Percentiles rank a stretch among this genome's conserved stretches.
Evolutionary conservation across 2,797 vertebrate species (phyloP).

Genomic region (Clarias pachynema): DNA sequence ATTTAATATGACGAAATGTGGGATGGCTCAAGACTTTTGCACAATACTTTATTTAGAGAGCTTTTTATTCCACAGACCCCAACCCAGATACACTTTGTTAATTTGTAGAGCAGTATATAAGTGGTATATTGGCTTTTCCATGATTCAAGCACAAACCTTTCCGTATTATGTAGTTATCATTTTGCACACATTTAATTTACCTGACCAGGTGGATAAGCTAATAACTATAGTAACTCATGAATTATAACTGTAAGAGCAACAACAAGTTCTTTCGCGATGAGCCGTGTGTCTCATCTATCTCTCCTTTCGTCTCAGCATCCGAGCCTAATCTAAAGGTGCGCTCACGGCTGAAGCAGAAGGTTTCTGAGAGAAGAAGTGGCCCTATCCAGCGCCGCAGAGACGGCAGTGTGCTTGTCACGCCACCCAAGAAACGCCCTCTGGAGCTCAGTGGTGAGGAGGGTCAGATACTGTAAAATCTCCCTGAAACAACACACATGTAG

Average conservation of each 20-base stretch:
- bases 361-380: conserved; percentile 56
- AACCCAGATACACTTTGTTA: not conserved
- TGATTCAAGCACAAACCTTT: not conserved
- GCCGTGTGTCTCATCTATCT: not conserved
- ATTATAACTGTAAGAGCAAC: not conserved
- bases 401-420: conserved; percentile 57
- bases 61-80: not conserved
- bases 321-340: conserved; percentile 62
- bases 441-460: conserved; percentile 52
- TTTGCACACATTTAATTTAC: not conserved
- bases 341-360: conserved; percentile 60
- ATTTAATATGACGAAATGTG: no score
- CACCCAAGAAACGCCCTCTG: conserved; percentile 49
- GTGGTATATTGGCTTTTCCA: not conserved
- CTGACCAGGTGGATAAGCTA: not conserved
- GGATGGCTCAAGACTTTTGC: no score
- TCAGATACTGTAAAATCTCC: not conserved
- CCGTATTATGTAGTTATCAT: not conserved
- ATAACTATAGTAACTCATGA: not conserved
- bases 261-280: not conserved
- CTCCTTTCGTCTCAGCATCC: conserved; percentile 40
- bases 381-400: conserved; percentile 57
- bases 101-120: not conserved
- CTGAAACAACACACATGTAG: not conserved
- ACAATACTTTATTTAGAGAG: not conserved